These are phyloP conservation scores for Brachyptera putata DNA, from an alignment of 2,888 invertebrate genomes.

Conservation along the genomic window DNA sequence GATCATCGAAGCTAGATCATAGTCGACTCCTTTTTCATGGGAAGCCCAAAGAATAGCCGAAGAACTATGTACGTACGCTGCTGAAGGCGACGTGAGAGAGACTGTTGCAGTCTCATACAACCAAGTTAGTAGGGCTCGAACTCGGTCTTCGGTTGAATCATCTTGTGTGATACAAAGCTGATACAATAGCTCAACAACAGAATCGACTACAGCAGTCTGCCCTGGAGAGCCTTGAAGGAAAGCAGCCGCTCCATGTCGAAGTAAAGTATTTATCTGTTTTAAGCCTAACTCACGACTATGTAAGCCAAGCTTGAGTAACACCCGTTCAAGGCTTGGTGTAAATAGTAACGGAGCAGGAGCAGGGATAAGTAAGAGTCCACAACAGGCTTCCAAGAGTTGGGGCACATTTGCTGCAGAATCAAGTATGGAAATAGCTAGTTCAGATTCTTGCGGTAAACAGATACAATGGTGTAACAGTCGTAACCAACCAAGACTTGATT, in stretches of 20 bases:
- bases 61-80: slow-evolving; percentile 67
- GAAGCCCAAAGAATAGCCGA: slow-evolving; percentile 77
- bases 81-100: slow-evolving; percentile 42
- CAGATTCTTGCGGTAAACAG: slow-evolving; percentile 43
- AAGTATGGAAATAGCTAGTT: slow-evolving; percentile 47
- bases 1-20: slow-evolving; percentile 49
- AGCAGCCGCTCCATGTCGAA: slow-evolving; percentile 51
- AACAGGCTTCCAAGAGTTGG: slow-evolving; percentile 56
- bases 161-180: slow-evolving; percentile 67
- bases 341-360: slow-evolving; percentile 58
- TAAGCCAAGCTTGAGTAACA: slow-evolving; percentile 64
- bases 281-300: slow-evolving; percentile 59
- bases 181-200: slow-evolving; percentile 75
- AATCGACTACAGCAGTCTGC: slow-evolving; percentile 45
- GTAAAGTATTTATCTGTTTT: slow-evolving; percentile 53
- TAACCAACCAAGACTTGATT: slow-evolving; percentile 76
- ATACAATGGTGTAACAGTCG: slow-evolving; percentile 76
- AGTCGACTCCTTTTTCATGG: slow-evolving; percentile 54
- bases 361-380: slow-evolving; percentile 67
- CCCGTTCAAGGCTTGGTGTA: slow-evolving; percentile 60
- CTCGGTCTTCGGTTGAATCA: slow-evolving; percentile 55
- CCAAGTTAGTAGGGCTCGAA: slow-evolving; percentile 70
- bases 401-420: slow-evolving; percentile 62
- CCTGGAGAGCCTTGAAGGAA: slow-evolving; percentile 15
- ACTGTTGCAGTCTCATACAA: slow-evolving; percentile 41